Conservation (phyloP, 1,140 invertebrate genomes). For the Drosophila sturtevanti region DNA sequence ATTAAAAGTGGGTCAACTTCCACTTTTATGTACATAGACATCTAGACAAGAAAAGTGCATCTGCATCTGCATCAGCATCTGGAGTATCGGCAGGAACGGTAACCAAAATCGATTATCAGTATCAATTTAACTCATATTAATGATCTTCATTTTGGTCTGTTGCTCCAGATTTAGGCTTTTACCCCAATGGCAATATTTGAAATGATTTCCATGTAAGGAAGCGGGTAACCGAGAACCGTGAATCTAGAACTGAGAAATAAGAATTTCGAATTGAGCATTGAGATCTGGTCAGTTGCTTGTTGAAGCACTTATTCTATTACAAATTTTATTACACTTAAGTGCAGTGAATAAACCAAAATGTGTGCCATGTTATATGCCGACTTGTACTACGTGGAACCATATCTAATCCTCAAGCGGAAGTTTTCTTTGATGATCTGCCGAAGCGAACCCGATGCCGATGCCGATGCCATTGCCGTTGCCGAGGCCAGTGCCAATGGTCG, state of each 20-base stretch:
- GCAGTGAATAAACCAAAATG: conserved; percentile 71
- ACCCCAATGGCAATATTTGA: conserved; percentile 50
- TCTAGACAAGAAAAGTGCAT: background rate
- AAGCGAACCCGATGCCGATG: background rate
- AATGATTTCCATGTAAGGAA: conserved; percentile 66
- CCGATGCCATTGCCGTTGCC: background rate
- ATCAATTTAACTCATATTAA: conserved; percentile 53
- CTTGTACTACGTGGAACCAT: conserved; percentile 46
- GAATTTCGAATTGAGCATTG: background rate
- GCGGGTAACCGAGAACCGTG: background rate
- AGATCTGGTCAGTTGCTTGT: conserved; percentile 17
- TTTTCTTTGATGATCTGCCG: conserved; percentile 62
- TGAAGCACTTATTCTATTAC: conserved; percentile 74
- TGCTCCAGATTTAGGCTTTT: conserved; percentile 44
- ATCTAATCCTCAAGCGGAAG: conserved; percentile 67
- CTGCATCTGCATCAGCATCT: background rate
- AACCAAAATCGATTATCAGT: conserved; percentile 58
- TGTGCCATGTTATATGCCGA: conserved; percentile 62
- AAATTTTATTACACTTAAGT: conserved; percentile 79
- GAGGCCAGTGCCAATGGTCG: background rate
- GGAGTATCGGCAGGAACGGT: conserved; percentile 4
- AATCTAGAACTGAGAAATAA: conserved; percentile 1
- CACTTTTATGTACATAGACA: background rate
- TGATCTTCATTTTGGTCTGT: conserved; percentile 56
- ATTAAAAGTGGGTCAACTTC: conserved; percentile 45